These are phyloP conservation scores for Furcifer pardalis DNA, from an alignment of 2,797 vertebrate genomes.

Conservation along the genomic window DNA sequence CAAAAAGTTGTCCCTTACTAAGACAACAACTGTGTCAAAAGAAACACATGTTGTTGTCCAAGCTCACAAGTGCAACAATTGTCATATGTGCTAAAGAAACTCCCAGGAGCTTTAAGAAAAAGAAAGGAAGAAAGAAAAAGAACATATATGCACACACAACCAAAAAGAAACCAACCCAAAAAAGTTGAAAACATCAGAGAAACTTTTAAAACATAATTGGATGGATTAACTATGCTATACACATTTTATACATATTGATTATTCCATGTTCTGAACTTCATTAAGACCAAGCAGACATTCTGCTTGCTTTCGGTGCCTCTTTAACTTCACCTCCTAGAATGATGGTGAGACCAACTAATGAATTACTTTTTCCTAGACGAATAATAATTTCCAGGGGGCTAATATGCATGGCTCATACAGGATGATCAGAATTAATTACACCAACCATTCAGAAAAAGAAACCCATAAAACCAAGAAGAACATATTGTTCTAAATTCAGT, in stretches of 20 bases:
- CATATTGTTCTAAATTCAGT: slow-evolving; percentile 73
- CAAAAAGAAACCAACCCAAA: slow-evolving; percentile 14
- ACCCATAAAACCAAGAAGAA: slow-evolving; percentile 61
- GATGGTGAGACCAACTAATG: slow-evolving; percentile 64
- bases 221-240: slow-evolving; percentile 67
- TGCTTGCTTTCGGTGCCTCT: slow-evolving; percentile 57
- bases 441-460: slow-evolving; percentile 58
- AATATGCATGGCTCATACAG: slow-evolving; percentile 75
- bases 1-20: slow-evolving; percentile 70
- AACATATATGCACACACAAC: not conserved
- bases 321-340: slow-evolving; percentile 54
- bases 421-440: slow-evolving; percentile 75
- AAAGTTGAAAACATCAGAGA: no score
- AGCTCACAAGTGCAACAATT: slow-evolving; percentile 76
- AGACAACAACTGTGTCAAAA: slow-evolving; percentile 78
- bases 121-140: slow-evolving; percentile 12
- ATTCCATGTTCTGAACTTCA: slow-evolving; percentile 68
- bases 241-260: slow-evolving; percentile 67
- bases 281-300: slow-evolving; percentile 69
- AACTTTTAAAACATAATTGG: slow-evolving; percentile 68
- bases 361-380: slow-evolving; percentile 62
- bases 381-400: slow-evolving; percentile 56
- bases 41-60: slow-evolving; percentile 72
- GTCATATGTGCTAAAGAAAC: slow-evolving; percentile 76
- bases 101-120: slow-evolving; percentile 73